phyloP scores from a whole-genome alignment of 2,888 invertebrate genomes.

The Harpalus rubripes region DNA sequence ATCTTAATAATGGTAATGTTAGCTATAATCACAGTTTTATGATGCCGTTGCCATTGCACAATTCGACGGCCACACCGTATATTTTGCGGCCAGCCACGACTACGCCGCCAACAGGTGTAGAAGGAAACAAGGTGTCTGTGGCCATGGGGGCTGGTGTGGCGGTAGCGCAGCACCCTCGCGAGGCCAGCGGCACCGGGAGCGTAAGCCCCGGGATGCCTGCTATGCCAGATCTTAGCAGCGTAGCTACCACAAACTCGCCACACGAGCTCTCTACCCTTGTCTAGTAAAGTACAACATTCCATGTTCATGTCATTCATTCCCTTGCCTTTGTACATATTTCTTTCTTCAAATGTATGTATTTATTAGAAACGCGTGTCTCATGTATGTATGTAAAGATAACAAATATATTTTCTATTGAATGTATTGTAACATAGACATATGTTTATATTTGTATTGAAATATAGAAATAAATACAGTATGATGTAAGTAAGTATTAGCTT shows the following conservation, averaged over 20 bases:
- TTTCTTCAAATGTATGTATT: slow-evolving; percentile 37
- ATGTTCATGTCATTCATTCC: slow-evolving; percentile 28
- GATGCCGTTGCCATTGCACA: slow-evolving; percentile 53
- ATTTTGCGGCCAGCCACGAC: slow-evolving; percentile 82
- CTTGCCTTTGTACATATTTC: slow-evolving; percentile 17
- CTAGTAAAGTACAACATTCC: slow-evolving; percentile 71
- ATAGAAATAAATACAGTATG: neutral
- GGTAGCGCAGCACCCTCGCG: slow-evolving; percentile 74
- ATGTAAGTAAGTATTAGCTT: slow-evolving; percentile 65
- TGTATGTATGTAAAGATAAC: slow-evolving; percentile 16
- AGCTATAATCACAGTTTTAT: slow-evolving; percentile 75
- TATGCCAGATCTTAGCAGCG: slow-evolving; percentile 81
- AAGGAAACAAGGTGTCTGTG: slow-evolving; percentile 73
- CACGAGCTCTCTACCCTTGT: slow-evolving; percentile 86
- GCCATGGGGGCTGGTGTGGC: slow-evolving; percentile 69
- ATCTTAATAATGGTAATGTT: slow-evolving; percentile 71
- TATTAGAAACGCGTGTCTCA: slow-evolving; percentile 36
- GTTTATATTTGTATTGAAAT: slow-evolving; percentile 55
- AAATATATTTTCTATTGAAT: slow-evolving; percentile 9
- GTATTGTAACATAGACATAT: slow-evolving; percentile 53
- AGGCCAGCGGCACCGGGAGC: slow-evolving; percentile 82
- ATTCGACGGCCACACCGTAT: slow-evolving; percentile 76
- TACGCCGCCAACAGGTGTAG: slow-evolving; percentile 77
- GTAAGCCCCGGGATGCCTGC: slow-evolving; percentile 83
- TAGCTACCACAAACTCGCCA: slow-evolving; percentile 82